Evolutionary conservation across 2,888 invertebrate genomes (phyloP).

Genomic region (Spatulosminthurus flaviceps): DNA sequence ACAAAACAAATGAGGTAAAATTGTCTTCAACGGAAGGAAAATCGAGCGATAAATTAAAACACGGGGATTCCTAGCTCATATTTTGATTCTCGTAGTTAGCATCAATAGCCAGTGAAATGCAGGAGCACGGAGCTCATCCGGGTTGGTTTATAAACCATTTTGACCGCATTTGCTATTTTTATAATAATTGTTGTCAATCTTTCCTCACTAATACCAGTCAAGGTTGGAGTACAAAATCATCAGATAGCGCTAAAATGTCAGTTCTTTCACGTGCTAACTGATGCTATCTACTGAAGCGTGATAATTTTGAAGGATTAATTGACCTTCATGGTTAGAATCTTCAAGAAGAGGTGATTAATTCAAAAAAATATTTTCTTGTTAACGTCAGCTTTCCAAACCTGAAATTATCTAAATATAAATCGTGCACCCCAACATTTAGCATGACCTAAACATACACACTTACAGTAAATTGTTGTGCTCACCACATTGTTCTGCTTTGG

Average conservation of each 20-base stretch:
- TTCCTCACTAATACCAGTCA: background rate
- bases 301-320: background rate
- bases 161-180: background rate
- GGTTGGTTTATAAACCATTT: background rate
- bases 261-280: background rate
- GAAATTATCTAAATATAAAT: no score
- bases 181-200: background rate
- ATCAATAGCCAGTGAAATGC: background rate
- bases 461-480: no score
- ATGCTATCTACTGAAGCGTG: background rate
- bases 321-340: background rate
- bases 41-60: background rate
- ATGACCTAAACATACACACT: no score
- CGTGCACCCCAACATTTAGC: no score
- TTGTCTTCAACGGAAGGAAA: conserved; percentile 27
- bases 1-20: conserved; percentile 10
- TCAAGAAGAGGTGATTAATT: background rate
- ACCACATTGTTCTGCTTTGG: no score
- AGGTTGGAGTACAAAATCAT: conserved; percentile 11
- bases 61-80: conserved; percentile 17
- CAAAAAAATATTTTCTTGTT: background rate
- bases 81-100: background rate
- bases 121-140: no score
- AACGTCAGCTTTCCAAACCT: background rate
- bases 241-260: background rate